Evolutionary conservation across 1,140 invertebrate species (phyloP).

Genomic region (Atta texana): DNA sequence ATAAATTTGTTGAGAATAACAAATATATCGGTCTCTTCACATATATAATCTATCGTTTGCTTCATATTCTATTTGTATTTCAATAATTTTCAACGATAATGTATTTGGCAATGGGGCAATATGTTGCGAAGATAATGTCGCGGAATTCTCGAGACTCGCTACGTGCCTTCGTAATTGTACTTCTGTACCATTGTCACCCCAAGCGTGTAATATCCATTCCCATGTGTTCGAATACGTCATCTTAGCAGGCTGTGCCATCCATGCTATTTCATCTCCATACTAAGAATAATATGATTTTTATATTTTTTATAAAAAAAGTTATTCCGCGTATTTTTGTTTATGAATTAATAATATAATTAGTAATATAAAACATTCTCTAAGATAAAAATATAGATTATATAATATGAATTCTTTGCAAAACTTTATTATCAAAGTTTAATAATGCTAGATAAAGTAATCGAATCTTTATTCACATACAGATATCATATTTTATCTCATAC

Average conservation of each 20-base stretch:
- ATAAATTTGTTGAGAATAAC: neutral
- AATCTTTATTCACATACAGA: neutral
- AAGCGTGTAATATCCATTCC: conserved; percentile 79
- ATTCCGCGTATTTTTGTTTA: neutral
- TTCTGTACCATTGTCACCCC: conserved; percentile 71
- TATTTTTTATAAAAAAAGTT: neutral
- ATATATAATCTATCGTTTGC: conserved; percentile 36
- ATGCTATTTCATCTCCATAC: conserved; percentile 78
- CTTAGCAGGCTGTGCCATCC: conserved; percentile 74
- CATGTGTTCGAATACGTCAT: conserved; percentile 68
- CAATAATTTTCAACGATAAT: conserved; percentile 70
- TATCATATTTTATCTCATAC: conserved; percentile 1
- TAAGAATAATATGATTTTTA: conserved; percentile 51
- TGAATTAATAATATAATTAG: too few species aligned
- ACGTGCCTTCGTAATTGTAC: conserved; percentile 78
- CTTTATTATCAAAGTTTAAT: neutral
- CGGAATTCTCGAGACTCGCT: conserved; percentile 73
- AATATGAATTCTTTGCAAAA: conserved; percentile 15
- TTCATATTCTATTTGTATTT: conserved; percentile 74
- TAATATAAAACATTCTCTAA: neutral
- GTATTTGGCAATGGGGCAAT: conserved; percentile 75
- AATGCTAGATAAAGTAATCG: neutral
- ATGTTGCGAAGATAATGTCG: conserved; percentile 64
- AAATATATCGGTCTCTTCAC: neutral
- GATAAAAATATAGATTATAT: neutral